These are phyloP conservation scores for Tromatobia lineatoria DNA, from an alignment of 2,888 invertebrate species.

Conservation along the genomic window DNA sequence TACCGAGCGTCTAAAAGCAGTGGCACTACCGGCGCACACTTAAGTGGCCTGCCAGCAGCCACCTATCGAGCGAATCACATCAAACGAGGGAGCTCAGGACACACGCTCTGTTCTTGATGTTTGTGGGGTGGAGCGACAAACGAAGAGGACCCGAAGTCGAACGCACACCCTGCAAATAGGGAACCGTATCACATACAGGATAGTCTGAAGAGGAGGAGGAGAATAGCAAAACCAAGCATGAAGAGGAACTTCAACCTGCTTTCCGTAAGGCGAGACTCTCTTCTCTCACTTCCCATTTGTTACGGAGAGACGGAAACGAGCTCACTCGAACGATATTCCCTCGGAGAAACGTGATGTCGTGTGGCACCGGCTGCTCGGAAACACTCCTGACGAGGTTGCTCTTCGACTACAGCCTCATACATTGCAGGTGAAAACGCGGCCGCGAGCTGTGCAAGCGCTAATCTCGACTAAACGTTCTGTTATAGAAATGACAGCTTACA, in stretches of 20 bases:
- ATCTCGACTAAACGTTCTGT: constrained; percentile 60
- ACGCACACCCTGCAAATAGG: neutral
- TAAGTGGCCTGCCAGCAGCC: constrained; percentile 22
- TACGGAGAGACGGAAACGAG: neutral
- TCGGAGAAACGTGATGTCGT: constrained; percentile 23
- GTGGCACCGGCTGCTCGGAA: constrained; percentile 21
- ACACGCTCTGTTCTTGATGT: constrained; percentile 13
- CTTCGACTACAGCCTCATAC: neutral
- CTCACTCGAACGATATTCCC: constrained; percentile 3
- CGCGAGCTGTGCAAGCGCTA: constrained; percentile 38
- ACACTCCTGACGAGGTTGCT: constrained; percentile 20
- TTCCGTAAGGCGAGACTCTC: neutral
- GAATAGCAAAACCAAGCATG: constrained; percentile 1
- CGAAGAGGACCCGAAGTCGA: neutral
- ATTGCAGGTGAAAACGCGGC: neutral
- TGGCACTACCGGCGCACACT: constrained; percentile 1
- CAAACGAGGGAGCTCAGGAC: neutral
- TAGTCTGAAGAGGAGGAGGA: neutral
- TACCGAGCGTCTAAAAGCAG: neutral
- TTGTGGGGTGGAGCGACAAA: neutral
- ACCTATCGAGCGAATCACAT: constrained; percentile 12
- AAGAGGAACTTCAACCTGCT: constrained; percentile 3
- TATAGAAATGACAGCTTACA: neutral
- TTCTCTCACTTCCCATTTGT: neutral
- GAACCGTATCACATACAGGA: no score